Evolutionary conservation across 2,888 invertebrate genomes (phyloP).

Genomic region (Clepsis dumicolana): DNA sequence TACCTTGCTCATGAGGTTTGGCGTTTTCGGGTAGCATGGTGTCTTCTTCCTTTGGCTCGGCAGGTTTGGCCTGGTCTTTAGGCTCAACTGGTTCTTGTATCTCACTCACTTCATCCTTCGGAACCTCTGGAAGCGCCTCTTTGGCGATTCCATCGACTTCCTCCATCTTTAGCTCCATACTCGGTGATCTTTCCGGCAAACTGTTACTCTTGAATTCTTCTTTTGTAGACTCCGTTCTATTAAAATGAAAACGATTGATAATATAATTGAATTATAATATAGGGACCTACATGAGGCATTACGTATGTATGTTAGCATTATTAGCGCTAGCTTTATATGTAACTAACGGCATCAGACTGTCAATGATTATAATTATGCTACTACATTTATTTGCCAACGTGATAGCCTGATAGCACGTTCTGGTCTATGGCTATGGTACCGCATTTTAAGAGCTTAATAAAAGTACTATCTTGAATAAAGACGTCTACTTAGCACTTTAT

Average conservation of each 20-base stretch:
- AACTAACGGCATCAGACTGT: neutral
- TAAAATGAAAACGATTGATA: neutral
- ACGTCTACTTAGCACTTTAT: too few species aligned
- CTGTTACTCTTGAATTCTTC: conserved; percentile 60
- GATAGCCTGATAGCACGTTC: conserved; percentile 19
- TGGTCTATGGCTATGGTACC: neutral
- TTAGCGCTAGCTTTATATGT: neutral
- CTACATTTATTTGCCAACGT: neutral
- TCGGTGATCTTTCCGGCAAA: conserved; percentile 53
- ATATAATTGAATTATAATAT: neutral
- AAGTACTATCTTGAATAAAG: too few species aligned
- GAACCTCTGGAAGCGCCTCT: conserved; percentile 48
- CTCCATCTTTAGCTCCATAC: conserved; percentile 51
- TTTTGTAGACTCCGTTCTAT: conserved; percentile 55
- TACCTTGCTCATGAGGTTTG: conserved; percentile 60
- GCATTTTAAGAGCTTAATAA: too few species aligned
- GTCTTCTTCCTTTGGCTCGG: conserved; percentile 45
- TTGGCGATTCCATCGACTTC: conserved; percentile 45
- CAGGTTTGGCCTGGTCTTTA: conserved; percentile 47
- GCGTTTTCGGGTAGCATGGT: conserved; percentile 48
- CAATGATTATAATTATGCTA: conserved; percentile 3
- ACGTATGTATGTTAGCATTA: neutral
- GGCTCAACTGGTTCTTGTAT: conserved; percentile 50
- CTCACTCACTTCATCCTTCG: conserved; percentile 45
- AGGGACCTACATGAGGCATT: neutral